Evolutionary conservation across 2,113 vertebrate species (phyloP).

Genomic region (Pitta sordida): DNA sequence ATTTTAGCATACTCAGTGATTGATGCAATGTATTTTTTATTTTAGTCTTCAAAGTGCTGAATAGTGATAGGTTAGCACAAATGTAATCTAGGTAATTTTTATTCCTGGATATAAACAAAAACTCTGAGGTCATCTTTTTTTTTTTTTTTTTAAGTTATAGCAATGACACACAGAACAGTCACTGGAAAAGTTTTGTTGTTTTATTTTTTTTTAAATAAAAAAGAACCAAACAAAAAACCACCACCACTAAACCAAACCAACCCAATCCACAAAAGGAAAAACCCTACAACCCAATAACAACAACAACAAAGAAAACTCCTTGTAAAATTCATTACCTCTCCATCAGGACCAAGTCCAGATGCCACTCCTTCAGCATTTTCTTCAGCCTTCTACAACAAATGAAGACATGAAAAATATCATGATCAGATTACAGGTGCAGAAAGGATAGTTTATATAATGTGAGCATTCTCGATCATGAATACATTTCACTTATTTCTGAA

Average conservation of each 20-base stretch:
- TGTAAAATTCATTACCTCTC: slow-evolving; percentile 82
- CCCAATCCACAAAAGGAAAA: neutral
- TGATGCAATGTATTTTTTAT: neutral
- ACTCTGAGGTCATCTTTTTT: neutral
- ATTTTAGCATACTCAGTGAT: neutral
- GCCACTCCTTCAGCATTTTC: slow-evolving; percentile 88
- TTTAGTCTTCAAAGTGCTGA: neutral
- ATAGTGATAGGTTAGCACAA: neutral
- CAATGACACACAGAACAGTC: neutral
- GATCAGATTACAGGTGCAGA: neutral
- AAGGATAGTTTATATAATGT: neutral
- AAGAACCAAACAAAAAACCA: neutral
- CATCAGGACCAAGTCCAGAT: slow-evolving; percentile 88
- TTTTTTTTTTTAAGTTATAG: neutral
- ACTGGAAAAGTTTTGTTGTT: neutral
- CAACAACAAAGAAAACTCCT: neutral
- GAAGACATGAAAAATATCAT: neutral
- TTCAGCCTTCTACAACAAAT: slow-evolving; percentile 82
- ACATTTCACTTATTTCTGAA: neutral
- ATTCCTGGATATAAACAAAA: neutral
- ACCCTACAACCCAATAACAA: neutral
- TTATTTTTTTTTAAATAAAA: neutral
- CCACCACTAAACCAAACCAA: neutral
- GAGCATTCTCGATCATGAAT: neutral
- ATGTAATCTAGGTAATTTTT: neutral